Conservation (phyloP, 1,140 invertebrate genomes). For the Meloidogyne floridensis region DNA sequence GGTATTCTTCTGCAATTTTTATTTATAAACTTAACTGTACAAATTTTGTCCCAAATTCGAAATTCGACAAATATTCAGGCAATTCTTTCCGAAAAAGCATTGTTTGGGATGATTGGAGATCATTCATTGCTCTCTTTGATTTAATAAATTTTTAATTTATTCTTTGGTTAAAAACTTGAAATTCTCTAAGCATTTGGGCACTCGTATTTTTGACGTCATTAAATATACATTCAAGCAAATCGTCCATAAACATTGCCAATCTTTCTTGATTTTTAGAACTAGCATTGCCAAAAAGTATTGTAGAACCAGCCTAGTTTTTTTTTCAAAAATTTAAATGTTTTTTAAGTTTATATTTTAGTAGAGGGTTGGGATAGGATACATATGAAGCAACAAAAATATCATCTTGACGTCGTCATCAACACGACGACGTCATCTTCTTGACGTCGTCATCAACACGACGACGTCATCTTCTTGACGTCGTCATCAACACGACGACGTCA, state of each 20-base stretch:
- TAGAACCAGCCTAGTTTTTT: slow-evolving; percentile 56
- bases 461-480: too few relatives aligned
- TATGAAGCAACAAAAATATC: too few relatives aligned
- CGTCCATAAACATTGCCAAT: slow-evolving; percentile 54
- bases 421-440: too few relatives aligned
- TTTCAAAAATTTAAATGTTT: neutral
- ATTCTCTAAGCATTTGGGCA: slow-evolving; percentile 54
- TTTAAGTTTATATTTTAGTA: too few relatives aligned
- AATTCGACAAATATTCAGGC: slow-evolving; percentile 60
- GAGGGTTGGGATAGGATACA: too few relatives aligned
- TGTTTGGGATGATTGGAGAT: slow-evolving; percentile 50
- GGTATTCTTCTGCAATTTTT: too few relatives aligned
- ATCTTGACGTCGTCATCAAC: too few relatives aligned
- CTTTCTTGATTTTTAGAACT: slow-evolving; percentile 33
- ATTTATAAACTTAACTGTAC: slow-evolving; percentile 42
- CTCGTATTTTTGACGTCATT: slow-evolving; percentile 57
- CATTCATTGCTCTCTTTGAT: slow-evolving; percentile 45
- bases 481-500: too few relatives aligned
- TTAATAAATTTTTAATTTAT: neutral
- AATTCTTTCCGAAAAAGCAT: slow-evolving; percentile 61
- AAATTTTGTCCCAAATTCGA: slow-evolving; percentile 61
- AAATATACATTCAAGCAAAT: slow-evolving; percentile 57
- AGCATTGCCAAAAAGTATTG: slow-evolving; percentile 56
- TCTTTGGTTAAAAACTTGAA: slow-evolving; percentile 35
- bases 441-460: too few relatives aligned